These are phyloP conservation scores for Poeciliopsis turneri DNA, from an alignment of 2,797 vertebrate genomes.

Conservation along the genomic window DNA sequence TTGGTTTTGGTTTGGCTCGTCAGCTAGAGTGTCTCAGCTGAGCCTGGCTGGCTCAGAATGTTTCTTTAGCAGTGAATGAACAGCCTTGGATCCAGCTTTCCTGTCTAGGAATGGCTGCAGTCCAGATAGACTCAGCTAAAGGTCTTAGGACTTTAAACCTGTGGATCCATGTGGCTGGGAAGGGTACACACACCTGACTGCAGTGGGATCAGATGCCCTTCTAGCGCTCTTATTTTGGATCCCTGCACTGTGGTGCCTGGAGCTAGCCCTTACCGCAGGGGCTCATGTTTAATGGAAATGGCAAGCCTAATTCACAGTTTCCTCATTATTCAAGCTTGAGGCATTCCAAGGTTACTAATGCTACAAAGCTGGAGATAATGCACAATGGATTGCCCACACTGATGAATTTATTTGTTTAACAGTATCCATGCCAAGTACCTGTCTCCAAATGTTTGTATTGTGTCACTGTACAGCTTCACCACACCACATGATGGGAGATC, in stretches of 20 bases:
- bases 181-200: slow-evolving; percentile 57
- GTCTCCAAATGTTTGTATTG: slow-evolving; percentile 57
- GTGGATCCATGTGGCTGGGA: slow-evolving; percentile 42
- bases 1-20: slow-evolving; percentile 33
- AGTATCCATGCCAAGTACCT: slow-evolving; percentile 46
- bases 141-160: slow-evolving; percentile 57
- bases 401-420: slow-evolving; percentile 54
- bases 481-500: slow-evolving; percentile 20
- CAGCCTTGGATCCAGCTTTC: slow-evolving; percentile 36
- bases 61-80: slow-evolving; percentile 24
- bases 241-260: slow-evolving; percentile 24
- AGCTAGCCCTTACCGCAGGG: slow-evolving; percentile 44
- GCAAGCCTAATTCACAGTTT: slow-evolving; percentile 58
- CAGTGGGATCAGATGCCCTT: slow-evolving; percentile 58
- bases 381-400: slow-evolving; percentile 29
- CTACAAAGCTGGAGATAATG: slow-evolving; percentile 35
- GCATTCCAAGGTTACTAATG: slow-evolving; percentile 45
- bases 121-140: slow-evolving; percentile 29
- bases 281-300: slow-evolving; percentile 54
- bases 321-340: slow-evolving; percentile 24
- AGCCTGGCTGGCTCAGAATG: slow-evolving; percentile 30
- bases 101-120: slow-evolving; percentile 41
- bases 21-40: slow-evolving; percentile 23
- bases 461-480: slow-evolving; percentile 48
- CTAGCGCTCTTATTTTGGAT: slow-evolving; percentile 36